Conservation (phyloP, 2,113 vertebrate species). For the Nyctereutes procyonoides region DNA sequence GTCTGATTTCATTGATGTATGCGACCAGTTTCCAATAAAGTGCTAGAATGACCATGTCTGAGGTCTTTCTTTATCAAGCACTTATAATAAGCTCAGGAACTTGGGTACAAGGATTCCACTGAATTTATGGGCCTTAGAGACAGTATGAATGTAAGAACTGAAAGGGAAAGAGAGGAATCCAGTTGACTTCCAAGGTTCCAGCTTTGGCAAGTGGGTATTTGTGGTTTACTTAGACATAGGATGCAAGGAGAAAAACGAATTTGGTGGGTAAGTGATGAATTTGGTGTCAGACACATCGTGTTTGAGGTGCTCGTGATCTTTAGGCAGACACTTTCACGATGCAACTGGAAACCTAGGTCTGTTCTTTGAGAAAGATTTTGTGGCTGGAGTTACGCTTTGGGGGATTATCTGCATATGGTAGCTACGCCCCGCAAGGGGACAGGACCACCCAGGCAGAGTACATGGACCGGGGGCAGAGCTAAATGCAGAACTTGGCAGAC, state of each 20-base stretch:
- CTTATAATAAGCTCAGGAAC: background rate
- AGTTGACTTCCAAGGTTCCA: background rate
- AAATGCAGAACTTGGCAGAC: background rate
- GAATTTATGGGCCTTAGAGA: background rate
- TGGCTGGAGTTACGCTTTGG: background rate
- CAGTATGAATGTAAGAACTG: background rate
- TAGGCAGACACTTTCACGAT: background rate
- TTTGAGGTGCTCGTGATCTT: background rate
- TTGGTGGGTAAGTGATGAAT: background rate
- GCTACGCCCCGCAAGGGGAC: background rate
- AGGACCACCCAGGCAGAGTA: background rate
- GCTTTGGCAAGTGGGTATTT: background rate
- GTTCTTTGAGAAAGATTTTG: background rate
- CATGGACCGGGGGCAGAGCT: background rate
- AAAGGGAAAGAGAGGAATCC: slow-evolving; percentile 1
- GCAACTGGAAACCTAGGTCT: background rate
- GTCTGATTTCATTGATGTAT: slow-evolving; percentile 49
- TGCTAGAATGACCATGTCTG: background rate
- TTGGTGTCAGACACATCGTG: background rate
- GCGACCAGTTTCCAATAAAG: slow-evolving; percentile 69
- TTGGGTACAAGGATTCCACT: background rate
- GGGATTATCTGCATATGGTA: background rate
- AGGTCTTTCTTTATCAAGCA: slow-evolving; percentile 51
- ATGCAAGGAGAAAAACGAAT: background rate
- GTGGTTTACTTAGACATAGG: background rate